Base-by-base conservation (phyloP, 1,140 invertebrate genomes). In the Drosophila micromelanica region DNA sequence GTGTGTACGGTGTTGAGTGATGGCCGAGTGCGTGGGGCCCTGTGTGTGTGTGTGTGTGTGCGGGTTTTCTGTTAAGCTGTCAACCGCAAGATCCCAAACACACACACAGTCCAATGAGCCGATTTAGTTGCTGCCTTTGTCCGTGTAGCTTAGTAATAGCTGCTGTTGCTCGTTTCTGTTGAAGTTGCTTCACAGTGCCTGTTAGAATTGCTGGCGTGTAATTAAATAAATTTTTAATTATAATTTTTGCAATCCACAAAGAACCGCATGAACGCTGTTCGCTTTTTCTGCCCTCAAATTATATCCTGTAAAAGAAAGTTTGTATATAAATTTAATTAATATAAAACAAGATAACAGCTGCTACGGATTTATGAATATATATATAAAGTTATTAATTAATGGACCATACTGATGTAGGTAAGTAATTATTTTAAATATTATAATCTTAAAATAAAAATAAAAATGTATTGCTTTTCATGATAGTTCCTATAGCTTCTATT, bases 11-110 rank as follows among this genome's bases (percentile, higher is more conserved):
- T 46, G 13, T 46, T 46, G 5, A n/a, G 45, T 27, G 17, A 7
- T 48, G 20, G n/a, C 23, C 48, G 37, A 15, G 70, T 32, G 11
- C 54, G 59, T 56, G 8, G 7, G 1, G 17, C 17, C 17, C 17
- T 17, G 17, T 59, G 30, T 35, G 9, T 54, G 40, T 27, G 40
- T 49, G 13, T n/a, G 35, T 46, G 27, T 32, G 38, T 13, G 23
- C 20, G 37, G n/a, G 1, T 40, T 27, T 30, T 62, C 20, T 11
- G 27, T 17, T 61, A 3, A 23, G 52, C 61, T 64, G 61, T 54
- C 60, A 63, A 48, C 45, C 48, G 68, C 68, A 70, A 71, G 46
- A 32, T 52, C 46, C 30, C 37, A 35, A 37, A 64, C 20, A 45
- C n/a, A 37, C 52, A 30, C 40, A 62, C 49, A 63, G 49, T 54